Evolutionary conservation across 1,140 invertebrate genomes (phyloP), one percentile per base, ranked within the genome.

Genomic region (Tetraneura akinire): DNA sequence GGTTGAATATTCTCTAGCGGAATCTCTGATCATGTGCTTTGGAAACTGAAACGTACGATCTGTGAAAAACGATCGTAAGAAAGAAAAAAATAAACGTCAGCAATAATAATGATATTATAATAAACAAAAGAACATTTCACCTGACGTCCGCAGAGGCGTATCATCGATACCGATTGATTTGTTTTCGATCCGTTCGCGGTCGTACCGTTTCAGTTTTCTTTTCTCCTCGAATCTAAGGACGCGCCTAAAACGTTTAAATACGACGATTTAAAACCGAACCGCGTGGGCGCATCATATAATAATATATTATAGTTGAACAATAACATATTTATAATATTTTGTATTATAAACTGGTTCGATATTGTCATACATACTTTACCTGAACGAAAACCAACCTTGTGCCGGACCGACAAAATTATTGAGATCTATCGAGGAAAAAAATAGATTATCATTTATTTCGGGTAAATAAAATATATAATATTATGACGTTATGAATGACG

Each of bases 371-470:
- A n/a, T 29, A 62, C 29, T 3, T 29, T 78, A 78, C 74, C 74
- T 78, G 74, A 78, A 78, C 16, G 74, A 47, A 78, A 62, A 62
- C 74, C 74, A 78, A 60, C 53, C 53, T 60, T 78, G 55, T 23
- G 55, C 53, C 21, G 37, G 45, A 13, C 37, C 45, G 55, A 60
- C 29, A 29, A 62, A n/a, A n/a, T 60, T 53, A 21, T 62, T 62
- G 18, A 23, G 21, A 62, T 42, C 74, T 78, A 23, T 21, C 21
- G 29, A 10, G 8, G 32, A 5, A 60, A 14, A 4, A 29, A 57
- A 60, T 49, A 13, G 23, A 45, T 49, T 21, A 29, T 45, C 11
- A 45, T 45, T 45, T 45, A 45, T 45, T 45, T 45, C 42, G 11
- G 42, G 11, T 6, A 45, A 45, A 45, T 45, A 45, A 45, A 6